Conservation (phyloP, 1,140 invertebrate genomes). For the Armadillidium nasatum region DNA sequence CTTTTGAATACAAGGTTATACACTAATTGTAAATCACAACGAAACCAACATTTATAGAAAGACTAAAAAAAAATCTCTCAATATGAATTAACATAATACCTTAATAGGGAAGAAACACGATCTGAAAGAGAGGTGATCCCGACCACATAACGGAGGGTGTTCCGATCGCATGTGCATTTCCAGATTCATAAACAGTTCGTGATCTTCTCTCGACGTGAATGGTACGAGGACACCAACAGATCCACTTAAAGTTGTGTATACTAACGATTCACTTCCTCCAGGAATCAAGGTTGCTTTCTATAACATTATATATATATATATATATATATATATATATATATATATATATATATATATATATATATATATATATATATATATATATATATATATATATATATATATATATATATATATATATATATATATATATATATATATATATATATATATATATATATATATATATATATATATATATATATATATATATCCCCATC, state of each 20-base stretch:
- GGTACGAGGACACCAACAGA: slow-evolving; percentile 93
- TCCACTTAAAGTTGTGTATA: slow-evolving; percentile 91
- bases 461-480: too few species aligned
- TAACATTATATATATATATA: neutral
- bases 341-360: neutral
- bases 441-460: too few species aligned
- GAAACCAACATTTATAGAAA: too few species aligned
- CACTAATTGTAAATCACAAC: too few species aligned
- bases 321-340: neutral
- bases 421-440: too few species aligned
- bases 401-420: too few species aligned
- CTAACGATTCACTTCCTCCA: slow-evolving; percentile 89
- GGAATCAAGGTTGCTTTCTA: slow-evolving; percentile 94
- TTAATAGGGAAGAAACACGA: slow-evolving; percentile 98
- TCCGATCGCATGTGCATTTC: slow-evolving; percentile 99
- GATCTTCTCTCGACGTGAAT: slow-evolving; percentile 96
- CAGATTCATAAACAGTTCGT: slow-evolving; percentile 98
- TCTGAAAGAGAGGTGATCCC: slow-evolving; percentile 94
- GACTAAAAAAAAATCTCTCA: too few species aligned
- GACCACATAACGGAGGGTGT: slow-evolving; percentile 89
- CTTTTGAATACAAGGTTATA: too few species aligned
- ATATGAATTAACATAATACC: slow-evolving; percentile 47
- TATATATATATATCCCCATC: too few species aligned
- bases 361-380: neutral
- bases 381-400: slow-evolving; percentile 12